Evolutionary conservation across 2,113 vertebrate genomes (phyloP).

Genomic region (Tinamus guttatus): DNA sequence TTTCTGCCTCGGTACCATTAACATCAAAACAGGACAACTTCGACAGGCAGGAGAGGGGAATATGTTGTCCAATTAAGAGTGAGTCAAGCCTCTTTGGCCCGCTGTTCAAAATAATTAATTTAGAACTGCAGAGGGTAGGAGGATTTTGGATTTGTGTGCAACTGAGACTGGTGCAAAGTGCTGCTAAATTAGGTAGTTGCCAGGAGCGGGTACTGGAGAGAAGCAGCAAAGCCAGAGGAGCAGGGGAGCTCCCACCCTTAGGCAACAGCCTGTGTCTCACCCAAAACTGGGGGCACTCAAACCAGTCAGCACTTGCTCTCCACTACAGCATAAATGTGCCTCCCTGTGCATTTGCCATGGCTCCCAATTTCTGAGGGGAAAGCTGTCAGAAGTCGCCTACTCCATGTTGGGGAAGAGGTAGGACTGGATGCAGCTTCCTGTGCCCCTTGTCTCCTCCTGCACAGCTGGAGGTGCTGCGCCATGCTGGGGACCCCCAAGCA

Average conservation of each 20-base stretch:
- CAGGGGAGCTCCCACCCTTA: background rate
- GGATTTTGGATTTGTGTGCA: background rate
- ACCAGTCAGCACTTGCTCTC: background rate
- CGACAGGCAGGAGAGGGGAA: background rate
- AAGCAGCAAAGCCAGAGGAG: fast-evolving
- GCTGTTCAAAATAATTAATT: background rate
- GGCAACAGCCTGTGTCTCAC: background rate
- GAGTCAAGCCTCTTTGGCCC: background rate
- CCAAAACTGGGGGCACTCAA: background rate
- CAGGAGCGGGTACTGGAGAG: background rate
- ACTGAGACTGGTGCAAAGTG: background rate
- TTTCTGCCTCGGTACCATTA: background rate
- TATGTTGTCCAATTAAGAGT: background rate
- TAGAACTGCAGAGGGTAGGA: background rate
- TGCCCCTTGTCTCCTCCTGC: background rate
- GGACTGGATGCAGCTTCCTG: background rate
- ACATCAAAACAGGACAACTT: background rate
- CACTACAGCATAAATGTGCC: background rate
- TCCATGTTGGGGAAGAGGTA: background rate
- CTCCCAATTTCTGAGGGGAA: background rate
- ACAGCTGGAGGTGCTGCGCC: background rate
- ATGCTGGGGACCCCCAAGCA: background rate
- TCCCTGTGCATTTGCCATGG: background rate
- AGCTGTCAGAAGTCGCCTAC: background rate
- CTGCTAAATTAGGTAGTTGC: background rate